Base-by-base conservation (phyloP, 2,113 vertebrate species). In the Lontra canadensis region DNA sequence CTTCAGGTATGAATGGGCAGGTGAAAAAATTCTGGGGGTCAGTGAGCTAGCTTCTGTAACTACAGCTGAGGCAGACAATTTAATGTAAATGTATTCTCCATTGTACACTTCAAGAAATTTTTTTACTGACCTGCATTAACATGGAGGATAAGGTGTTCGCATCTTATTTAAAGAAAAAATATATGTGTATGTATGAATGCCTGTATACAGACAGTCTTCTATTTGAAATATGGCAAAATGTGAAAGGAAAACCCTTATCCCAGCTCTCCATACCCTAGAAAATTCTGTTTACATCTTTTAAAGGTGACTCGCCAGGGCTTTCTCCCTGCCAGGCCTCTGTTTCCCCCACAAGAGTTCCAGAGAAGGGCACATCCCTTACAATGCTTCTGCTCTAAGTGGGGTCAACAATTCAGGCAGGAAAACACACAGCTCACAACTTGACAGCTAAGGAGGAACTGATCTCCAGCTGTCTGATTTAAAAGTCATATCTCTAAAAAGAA, bases 401-500 rank as follows among this genome's bases (percentile, higher is more conserved):
- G 96, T 97, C 97, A 97, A 93, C 87, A 90, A 95, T 71, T 81
- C 96, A 97, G 83, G 49, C 85, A 97, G 74, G 78, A 76, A 96
- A 93, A 90, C 90, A 88, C 8, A 47, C 44, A 52, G 81, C 96
- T 98, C 67, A 74, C 94, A 65, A 93, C 65, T 42, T 97, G 96
- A 97, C 96, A 98, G 88, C 90, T 93, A 80, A 97, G 87, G 59
- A 94, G 76, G 84, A 90, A 26, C 69, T 94, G 90, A 95, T 96
- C 80, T 97, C 96, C 96, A 96, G 84, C 94, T 97, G 96, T 95
- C 97, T 97, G 81, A 94, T 96, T 97, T 97, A 96, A 97, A 98
- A 97, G 96, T 96, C 92, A 44, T 79, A 83, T 88, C 84, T 97
- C 90, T 67, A 55, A 90, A 97, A 93, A 80, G 55, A 81, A 94